Conservation (phyloP, 2,888 invertebrate species). For the Lycia hirtaria region DNA sequence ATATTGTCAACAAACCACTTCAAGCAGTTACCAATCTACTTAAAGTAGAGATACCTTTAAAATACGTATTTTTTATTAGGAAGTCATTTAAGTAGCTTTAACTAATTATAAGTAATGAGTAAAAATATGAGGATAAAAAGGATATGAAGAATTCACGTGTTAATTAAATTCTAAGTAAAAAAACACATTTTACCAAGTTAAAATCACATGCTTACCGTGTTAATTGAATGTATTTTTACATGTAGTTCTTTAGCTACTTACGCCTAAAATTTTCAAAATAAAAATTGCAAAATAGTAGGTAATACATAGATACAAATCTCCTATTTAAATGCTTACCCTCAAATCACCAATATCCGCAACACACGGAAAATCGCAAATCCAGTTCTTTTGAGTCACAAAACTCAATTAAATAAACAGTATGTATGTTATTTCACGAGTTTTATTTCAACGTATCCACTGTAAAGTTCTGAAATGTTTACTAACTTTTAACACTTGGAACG, state of each 20-base stretch:
- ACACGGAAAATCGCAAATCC: slow-evolving; percentile 55
- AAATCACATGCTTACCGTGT: neutral
- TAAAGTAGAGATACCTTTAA: too few species aligned
- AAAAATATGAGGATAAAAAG: neutral
- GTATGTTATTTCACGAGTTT: slow-evolving; percentile 56
- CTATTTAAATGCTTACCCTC: slow-evolving; percentile 60
- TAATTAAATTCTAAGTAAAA: too few species aligned
- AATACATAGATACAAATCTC: too few species aligned
- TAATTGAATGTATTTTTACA: neutral
- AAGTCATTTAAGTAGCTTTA: too few species aligned
- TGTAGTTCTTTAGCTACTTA: too few species aligned
- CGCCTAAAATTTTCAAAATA: too few species aligned
- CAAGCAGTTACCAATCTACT: neutral
- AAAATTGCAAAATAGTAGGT: too few species aligned
- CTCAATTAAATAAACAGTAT: slow-evolving; percentile 50
- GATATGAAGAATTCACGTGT: too few species aligned
- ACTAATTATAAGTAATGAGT: neutral
- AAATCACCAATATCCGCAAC: slow-evolving; percentile 40
- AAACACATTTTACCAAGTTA: too few species aligned
- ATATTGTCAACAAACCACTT: slow-evolving; percentile 25
- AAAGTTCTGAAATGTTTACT: slow-evolving; percentile 62
- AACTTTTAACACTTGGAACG: slow-evolving; percentile 65
- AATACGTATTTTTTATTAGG: too few species aligned
- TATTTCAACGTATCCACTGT: slow-evolving; percentile 41
- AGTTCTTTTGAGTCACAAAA: slow-evolving; percentile 61